Evolutionary conservation across 2,888 invertebrate species (phyloP).

Genomic region (Agrilus biguttatus): DNA sequence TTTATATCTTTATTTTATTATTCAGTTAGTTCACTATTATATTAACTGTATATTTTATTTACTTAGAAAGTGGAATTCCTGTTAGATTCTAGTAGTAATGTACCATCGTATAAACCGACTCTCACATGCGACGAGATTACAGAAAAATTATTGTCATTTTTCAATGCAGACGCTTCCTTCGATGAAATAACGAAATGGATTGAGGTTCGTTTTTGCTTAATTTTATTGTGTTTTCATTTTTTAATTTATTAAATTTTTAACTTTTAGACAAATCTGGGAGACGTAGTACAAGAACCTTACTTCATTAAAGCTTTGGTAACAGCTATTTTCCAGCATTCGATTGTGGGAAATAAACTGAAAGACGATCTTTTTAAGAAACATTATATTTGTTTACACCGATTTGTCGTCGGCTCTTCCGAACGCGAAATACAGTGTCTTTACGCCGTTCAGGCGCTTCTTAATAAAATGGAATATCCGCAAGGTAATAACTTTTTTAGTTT

Average conservation of each 20-base stretch:
- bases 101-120: conserved; percentile 21
- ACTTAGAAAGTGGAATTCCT: conserved; percentile 41
- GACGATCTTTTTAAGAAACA: conserved; percentile 30
- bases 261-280: conserved; percentile 53
- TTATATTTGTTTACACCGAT: conserved; percentile 47
- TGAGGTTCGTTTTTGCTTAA: conserved; percentile 33
- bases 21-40: not conserved
- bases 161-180: conserved; percentile 33
- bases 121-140: conserved; percentile 36
- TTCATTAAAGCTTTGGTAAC: conserved; percentile 63
- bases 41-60: conserved; percentile 5
- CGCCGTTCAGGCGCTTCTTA: conserved; percentile 67
- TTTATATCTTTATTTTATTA: conserved; percentile 3
- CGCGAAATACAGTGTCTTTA: conserved; percentile 72
- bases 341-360: conserved; percentile 43
- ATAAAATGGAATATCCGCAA: conserved; percentile 67
- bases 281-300: conserved; percentile 43
- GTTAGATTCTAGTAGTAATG: conserved; percentile 24
- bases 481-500: conserved; percentile 28
- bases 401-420: conserved; percentile 52
- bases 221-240: conserved; percentile 4
- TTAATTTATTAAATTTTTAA: conserved; percentile 1
- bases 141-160: conserved; percentile 37
- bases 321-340: conserved; percentile 54
- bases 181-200: conserved; percentile 48